Base-by-base conservation (phyloP, 2,888 invertebrate genomes). In the Bellardia pandia region DNA sequence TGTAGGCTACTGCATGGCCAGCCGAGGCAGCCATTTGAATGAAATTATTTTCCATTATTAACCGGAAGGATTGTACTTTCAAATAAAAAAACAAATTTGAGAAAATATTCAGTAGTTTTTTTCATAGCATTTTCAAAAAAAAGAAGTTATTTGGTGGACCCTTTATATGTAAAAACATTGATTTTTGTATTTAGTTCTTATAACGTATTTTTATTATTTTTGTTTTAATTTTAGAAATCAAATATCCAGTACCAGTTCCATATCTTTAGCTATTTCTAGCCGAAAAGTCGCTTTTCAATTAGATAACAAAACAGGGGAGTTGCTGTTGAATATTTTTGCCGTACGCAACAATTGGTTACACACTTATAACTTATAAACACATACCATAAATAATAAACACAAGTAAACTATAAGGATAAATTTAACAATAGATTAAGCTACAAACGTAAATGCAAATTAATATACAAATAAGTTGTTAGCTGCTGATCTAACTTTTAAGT, bases 251-350 rank as follows among this genome's bases (percentile, higher is more conserved):
- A 72, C 86, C 7, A 76, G 66, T 51, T 66, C 88, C 33, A 89
- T 89, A 48, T 69, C 86, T 23, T 84, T 89, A 30, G 81, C 81
- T 3, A n/a, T 78, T 7, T 64, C 33, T 13, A 82, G 81, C n/a
- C 74, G 86, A 37, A 64, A 79, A 62, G 68, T 42, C 1, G 89
- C 88, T 1, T 86, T 89, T 75, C 86, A 88, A 82, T 62, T 90
- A 42, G 90, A 90, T 16, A 88, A 82, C 14, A 56, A 58, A 23
- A 77, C 89, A 4, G 90, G 90, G 4, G 88, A 89, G 48, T 76
- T 89, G 37, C 86, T 90, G 64, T 83, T 90, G 68, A 89, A 90
- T 51, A 79, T 90, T 62, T 89, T 90, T 77, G 88, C 89, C 1
- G 86, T 82, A 75, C 85, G 88, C 53, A 89, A 88, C 71, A 87